Percentiles rank a stretch among this genome's conserved stretches.
These are phyloP conservation scores for Sisyra nigra DNA, from an alignment of 2,888 invertebrate genomes.

Conservation along the genomic window DNA sequence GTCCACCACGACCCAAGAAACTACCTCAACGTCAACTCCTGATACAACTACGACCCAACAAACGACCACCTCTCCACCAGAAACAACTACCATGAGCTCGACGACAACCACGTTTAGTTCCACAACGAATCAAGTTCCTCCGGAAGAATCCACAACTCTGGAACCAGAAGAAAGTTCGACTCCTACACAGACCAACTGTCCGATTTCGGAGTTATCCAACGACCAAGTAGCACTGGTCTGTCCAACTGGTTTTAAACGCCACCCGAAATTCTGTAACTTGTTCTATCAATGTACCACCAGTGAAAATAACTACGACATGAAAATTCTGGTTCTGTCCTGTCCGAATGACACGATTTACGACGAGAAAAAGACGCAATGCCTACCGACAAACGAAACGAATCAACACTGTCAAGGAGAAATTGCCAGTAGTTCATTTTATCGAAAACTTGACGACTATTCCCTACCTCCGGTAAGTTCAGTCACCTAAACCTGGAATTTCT, in stretches of 20 bases:
- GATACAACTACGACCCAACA: slow-evolving; percentile 12
- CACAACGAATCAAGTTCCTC: background rate
- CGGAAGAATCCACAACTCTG: slow-evolving; percentile 14
- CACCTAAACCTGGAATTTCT: slow-evolving; percentile 5
- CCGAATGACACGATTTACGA: slow-evolving; percentile 64
- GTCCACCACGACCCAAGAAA: slow-evolving; percentile 9
- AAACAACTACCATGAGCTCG: slow-evolving; percentile 14
- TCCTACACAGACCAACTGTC: slow-evolving; percentile 17
- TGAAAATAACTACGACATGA: slow-evolving; percentile 48
- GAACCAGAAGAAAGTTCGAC: slow-evolving; percentile 11
- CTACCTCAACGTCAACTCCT: slow-evolving; percentile 12
- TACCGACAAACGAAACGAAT: slow-evolving; percentile 40
- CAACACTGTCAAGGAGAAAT: slow-evolving; percentile 39
- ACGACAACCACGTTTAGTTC: slow-evolving; percentile 6
- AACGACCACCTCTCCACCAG: slow-evolving; percentile 13
- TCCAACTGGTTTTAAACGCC: slow-evolving; percentile 67
- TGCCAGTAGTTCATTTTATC: slow-evolving; percentile 35
- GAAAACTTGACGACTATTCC: slow-evolving; percentile 32
- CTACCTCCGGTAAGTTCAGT: slow-evolving; percentile 38
- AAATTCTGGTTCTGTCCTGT: slow-evolving; percentile 57
- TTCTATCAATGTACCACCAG: slow-evolving; percentile 70
- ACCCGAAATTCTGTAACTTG: slow-evolving; percentile 67
- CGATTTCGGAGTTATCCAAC: slow-evolving; percentile 42
- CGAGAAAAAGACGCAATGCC: slow-evolving; percentile 53
- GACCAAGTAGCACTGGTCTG: slow-evolving; percentile 60